Evolutionary conservation across 2,888 invertebrate genomes (phyloP), one percentile per base, ranked within the genome.

Genomic region (Tachystola acroxantha): DNA sequence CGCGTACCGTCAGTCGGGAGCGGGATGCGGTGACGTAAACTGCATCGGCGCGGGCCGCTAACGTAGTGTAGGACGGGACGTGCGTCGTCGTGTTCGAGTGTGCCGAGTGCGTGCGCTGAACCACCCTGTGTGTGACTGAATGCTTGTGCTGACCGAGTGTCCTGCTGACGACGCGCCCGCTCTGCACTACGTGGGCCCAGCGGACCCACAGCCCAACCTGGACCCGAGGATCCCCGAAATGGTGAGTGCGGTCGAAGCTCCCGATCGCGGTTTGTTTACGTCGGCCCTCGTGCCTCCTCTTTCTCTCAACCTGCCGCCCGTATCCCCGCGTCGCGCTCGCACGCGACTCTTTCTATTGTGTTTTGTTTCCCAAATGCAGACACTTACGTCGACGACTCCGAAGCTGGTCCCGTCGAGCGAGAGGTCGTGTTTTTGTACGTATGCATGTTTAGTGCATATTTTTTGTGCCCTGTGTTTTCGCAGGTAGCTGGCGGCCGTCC

Each of bases 1-100:
- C 59, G 62, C 66, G 68, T 49, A 57, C 60, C 46, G 79, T 68
- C 82, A 86, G 85, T 85, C 82, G 79, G 84, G 84, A 85, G 82
- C 85, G 85, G 85, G 85, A 86, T 86, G 85, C 85, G 85, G 86
- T 85, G 86, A 84, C 85, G 87, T 84, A 81, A 76, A 77, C 78
- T 85, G 86, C 86, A 86, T 72, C 80, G 85, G 84, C 84, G 74
- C 66, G 73, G 74, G 81, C 85, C 84, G 80, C 71, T 54, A 76
- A 68, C 77, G 78, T 85, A 85, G 82, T 84, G 84, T 84, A 80
- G 85, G 74, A 79, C 86, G 82, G 79, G 80, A 84, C 80, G 78
- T 72, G 69, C 80, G 19, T 12, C 72, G 19, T 12, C 72, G 79
- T 75, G 52, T 67, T 70, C 64, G 59, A 66, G 63, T 74, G 71